A percentile compares a stretch with the other conserved stretches of the same genome.
Evolutionary conservation across 2,113 vertebrate genomes (phyloP).

Genomic region (Setophaga kirtlandii): DNA sequence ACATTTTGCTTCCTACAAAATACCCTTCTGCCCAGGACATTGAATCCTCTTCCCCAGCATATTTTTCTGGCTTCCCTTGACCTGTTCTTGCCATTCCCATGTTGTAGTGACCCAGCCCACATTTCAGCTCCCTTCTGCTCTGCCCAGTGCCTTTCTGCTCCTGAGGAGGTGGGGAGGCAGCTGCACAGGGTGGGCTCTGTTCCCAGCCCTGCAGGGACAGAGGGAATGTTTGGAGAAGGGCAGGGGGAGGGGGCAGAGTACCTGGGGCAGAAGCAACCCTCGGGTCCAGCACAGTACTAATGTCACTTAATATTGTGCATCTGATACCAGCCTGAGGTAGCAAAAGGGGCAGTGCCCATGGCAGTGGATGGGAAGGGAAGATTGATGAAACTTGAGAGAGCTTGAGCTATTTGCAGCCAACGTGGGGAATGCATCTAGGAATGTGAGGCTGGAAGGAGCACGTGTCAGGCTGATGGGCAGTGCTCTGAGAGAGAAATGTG

Average conservation of each 20-base stretch:
- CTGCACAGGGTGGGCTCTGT: background rate
- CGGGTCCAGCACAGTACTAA: background rate
- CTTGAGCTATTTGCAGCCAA: background rate
- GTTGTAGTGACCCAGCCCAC: background rate
- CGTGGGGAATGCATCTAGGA: background rate
- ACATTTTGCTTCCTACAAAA: background rate
- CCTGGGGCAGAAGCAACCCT: background rate
- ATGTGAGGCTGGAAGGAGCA: background rate
- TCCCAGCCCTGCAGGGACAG: background rate
- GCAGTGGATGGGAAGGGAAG: background rate
- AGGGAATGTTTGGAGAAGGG: background rate
- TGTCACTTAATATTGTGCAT: background rate
- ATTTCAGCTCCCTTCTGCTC: background rate
- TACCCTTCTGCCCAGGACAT: background rate
- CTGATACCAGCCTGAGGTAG: background rate
- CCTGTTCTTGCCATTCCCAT: background rate
- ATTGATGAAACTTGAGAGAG: background rate
- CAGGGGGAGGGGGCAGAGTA: background rate
- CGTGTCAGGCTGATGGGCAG: fast-evolving
- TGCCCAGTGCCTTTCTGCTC: background rate
- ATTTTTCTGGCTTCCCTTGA: background rate
- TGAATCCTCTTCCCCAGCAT: background rate
- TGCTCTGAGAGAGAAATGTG: background rate
- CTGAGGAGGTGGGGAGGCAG: background rate
- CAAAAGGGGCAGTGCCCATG: background rate